phyloP scores from a whole-genome alignment of 2,113 vertebrate genomes.

The Piaya cayana region DNA sequence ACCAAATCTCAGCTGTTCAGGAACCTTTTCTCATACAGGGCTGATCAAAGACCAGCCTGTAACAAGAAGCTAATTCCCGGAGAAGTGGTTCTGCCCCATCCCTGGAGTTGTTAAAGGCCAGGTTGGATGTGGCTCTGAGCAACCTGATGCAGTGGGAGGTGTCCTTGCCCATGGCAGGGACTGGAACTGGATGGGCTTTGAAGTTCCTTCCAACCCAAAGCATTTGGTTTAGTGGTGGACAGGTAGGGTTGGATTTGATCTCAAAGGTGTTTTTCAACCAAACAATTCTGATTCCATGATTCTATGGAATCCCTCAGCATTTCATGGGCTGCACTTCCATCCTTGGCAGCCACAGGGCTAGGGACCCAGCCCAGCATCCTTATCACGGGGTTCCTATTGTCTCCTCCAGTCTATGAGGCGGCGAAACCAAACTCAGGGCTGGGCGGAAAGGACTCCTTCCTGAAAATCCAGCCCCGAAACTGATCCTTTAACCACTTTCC shows the following conservation, averaged over 20 bases:
- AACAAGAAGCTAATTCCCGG: not conserved
- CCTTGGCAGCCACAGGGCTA: not conserved
- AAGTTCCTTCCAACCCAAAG: too few species aligned
- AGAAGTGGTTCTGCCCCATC: too few species aligned
- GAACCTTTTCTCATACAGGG: not conserved
- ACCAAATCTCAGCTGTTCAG: not conserved
- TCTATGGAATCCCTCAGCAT: not conserved
- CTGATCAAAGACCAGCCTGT: not conserved
- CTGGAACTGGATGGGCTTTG: too few species aligned
- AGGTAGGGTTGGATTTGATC: too few species aligned
- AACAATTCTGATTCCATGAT: too few species aligned
- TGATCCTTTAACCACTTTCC: not conserved
- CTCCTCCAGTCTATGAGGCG: not conserved
- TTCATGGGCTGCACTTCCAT: not conserved
- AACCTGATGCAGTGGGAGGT: too few species aligned
- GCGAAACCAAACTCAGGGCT: not conserved
- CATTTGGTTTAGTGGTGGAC: too few species aligned
- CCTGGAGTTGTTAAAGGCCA: too few species aligned
- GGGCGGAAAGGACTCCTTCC: not conserved
- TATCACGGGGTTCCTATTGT: fast-evolving
- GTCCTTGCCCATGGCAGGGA: too few species aligned
- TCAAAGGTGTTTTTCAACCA: too few species aligned
- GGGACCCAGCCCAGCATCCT: not conserved
- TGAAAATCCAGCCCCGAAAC: not conserved
- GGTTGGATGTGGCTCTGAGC: too few species aligned